Evolutionary conservation across 2,888 invertebrate genomes (phyloP).

Genomic region (Caenorhabditis sp.): DNA sequence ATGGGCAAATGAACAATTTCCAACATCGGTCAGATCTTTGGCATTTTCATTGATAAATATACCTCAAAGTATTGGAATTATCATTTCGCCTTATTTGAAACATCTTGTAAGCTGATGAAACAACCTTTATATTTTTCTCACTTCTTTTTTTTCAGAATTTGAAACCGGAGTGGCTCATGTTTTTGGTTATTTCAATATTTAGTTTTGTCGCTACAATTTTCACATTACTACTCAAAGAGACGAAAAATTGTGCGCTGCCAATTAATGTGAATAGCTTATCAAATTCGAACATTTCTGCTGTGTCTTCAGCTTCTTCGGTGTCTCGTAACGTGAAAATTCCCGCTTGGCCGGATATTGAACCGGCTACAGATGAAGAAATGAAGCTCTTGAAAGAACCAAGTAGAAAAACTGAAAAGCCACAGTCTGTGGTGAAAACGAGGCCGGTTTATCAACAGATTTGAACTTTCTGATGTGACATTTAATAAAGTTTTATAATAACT

Average conservation of each 20-base stretch:
- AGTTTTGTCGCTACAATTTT: constrained; percentile 20
- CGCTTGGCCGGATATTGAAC: too few relatives aligned
- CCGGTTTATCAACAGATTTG: too few relatives aligned
- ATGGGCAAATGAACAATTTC: constrained; percentile 42
- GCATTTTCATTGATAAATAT: constrained; percentile 36
- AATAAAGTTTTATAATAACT: too few relatives aligned
- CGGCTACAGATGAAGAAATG: too few relatives aligned
- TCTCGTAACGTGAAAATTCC: too few relatives aligned
- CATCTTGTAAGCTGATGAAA: constrained; percentile 35
- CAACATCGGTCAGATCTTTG: constrained; percentile 29
- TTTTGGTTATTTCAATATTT: constrained; percentile 13
- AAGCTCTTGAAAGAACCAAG: too few relatives aligned
- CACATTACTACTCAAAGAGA: constrained; percentile 21
- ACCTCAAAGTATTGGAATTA: constrained; percentile 38
- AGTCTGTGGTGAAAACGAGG: too few relatives aligned
- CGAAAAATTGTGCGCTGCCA: constrained; percentile 1
- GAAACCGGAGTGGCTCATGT: constrained; percentile 18
- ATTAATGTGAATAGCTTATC: background rate
- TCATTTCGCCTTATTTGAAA: constrained; percentile 35
- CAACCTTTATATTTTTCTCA: background rate
- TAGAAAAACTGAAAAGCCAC: too few relatives aligned
- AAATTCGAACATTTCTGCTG: background rate
- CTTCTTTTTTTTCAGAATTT: constrained; percentile 7
- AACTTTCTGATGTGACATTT: too few relatives aligned
- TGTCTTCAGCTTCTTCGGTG: background rate